A percentile compares a stretch with the other conserved stretches of the same genome.
These are phyloP conservation scores for Chorisops tibialis DNA, from an alignment of 2,888 invertebrate species.

Conservation along the genomic window DNA sequence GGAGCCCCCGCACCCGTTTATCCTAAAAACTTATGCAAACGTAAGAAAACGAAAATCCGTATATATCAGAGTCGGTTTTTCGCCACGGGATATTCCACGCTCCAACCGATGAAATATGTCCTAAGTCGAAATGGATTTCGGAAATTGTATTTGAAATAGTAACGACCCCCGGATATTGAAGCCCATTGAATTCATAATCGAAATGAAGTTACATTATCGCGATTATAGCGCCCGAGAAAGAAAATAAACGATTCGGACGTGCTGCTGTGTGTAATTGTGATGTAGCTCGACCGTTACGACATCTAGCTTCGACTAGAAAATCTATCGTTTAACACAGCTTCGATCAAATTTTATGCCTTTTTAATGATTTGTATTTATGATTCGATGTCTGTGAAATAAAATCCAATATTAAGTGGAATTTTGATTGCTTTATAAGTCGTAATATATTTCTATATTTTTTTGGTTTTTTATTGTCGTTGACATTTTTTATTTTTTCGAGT, in stretches of 20 bases:
- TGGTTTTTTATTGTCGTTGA: constrained; percentile 13
- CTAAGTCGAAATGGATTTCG: constrained; percentile 22
- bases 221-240: too few relatives aligned
- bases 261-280: too few relatives aligned
- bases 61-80: too few relatives aligned
- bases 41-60: too few relatives aligned
- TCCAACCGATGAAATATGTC: constrained; percentile 8
- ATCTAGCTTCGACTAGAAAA: too few relatives aligned
- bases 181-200: constrained; percentile 24
- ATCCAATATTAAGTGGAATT: constrained; percentile 19
- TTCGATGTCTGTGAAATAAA: constrained; percentile 17
- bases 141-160: constrained; percentile 22
- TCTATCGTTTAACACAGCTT: too few relatives aligned
- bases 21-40: too few relatives aligned
- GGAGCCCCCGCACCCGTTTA: too few relatives aligned
- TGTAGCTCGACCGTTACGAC: too few relatives aligned
- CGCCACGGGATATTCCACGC: too few relatives aligned
- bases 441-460: not conserved
- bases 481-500: constrained; percentile 4
- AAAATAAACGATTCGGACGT: too few relatives aligned
- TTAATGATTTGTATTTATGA: constrained; percentile 22
- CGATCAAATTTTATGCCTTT: not conserved
- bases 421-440: constrained; percentile 16
- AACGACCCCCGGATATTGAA: constrained; percentile 24
- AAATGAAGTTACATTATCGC: constrained; percentile 18